Conservation (phyloP, 1,140 invertebrate species). For the Drosophila cardini region DNA sequence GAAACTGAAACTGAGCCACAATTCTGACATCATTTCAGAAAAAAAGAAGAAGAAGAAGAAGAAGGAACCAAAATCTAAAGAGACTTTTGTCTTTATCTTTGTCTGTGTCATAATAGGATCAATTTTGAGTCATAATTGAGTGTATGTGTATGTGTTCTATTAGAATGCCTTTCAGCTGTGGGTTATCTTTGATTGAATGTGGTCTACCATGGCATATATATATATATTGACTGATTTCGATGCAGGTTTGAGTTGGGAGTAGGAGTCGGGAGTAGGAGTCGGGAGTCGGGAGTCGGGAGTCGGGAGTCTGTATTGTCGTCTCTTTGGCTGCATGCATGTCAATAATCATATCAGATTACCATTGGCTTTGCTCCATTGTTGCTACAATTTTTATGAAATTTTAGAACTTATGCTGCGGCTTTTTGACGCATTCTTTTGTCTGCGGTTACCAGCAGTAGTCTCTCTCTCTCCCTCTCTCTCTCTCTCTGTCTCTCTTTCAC, state of each 20-base stretch:
- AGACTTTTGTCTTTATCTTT: slow-evolving; percentile 7
- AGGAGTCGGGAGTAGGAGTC: neutral
- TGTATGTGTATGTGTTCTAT: slow-evolving; percentile 57
- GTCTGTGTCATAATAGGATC: slow-evolving; percentile 73
- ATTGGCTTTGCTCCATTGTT: slow-evolving; percentile 78
- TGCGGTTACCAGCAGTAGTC: slow-evolving; percentile 41
- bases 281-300: neutral
- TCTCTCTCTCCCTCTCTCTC: neutral
- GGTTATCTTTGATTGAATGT: slow-evolving; percentile 65
- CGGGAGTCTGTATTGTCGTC: neutral
- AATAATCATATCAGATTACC: slow-evolving; percentile 84
- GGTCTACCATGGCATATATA: slow-evolving; percentile 18
- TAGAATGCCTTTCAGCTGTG: slow-evolving; percentile 66
- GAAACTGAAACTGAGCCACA: slow-evolving; percentile 28
- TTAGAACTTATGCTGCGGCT: slow-evolving; percentile 82
- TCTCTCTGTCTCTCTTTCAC: neutral
- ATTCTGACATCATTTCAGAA: slow-evolving; percentile 68
- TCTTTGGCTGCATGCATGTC: slow-evolving; percentile 72
- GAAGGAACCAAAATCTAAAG: neutral
- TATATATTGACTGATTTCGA: slow-evolving; percentile 7
- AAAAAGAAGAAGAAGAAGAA: too few relatives aligned
- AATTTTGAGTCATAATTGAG: slow-evolving; percentile 76
- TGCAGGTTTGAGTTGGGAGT: slow-evolving; percentile 33
- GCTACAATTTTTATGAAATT: slow-evolving; percentile 84
- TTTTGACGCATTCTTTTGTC: slow-evolving; percentile 77